Conservation (phyloP, 35 echinoderm and acorn worm genomes). For the Stichopus chloronotus region DNA sequence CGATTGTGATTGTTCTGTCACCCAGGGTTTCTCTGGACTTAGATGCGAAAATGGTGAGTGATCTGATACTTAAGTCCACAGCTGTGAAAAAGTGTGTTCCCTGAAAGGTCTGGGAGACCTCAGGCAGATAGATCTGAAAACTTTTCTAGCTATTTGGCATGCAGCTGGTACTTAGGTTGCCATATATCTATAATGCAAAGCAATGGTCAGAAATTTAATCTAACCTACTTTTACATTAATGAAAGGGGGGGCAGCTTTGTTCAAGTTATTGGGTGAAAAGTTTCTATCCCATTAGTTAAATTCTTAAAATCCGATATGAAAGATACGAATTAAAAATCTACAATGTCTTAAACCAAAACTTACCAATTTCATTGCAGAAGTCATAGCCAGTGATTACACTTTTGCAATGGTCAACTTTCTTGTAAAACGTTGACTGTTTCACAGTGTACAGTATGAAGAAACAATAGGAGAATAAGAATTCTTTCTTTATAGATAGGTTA, state of each 20-base stretch:
- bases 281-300: too few species aligned
- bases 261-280: too few species aligned
- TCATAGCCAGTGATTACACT: too few species aligned
- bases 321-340: too few species aligned
- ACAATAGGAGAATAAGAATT: too few species aligned
- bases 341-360: too few species aligned
- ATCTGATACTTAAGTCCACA: neutral
- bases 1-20: constrained; percentile 6
- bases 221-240: neutral
- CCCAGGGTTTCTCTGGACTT: neutral
- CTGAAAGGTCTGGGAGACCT: neutral
- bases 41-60: constrained; percentile 26
- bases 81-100: neutral
- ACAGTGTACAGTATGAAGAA: too few species aligned
- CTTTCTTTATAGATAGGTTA: too few species aligned
- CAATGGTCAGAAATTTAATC: neutral
- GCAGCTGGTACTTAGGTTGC: neutral
- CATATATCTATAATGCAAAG: neutral
- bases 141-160: neutral
- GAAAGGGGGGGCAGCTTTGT: neutral
- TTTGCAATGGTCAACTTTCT: too few species aligned
- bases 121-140: neutral
- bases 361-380: too few species aligned
- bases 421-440: too few species aligned
- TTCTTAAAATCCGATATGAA: too few species aligned